phyloP scores from a whole-genome alignment of 1,140 invertebrate genomes.

The Euglossa dilemma region DNA sequence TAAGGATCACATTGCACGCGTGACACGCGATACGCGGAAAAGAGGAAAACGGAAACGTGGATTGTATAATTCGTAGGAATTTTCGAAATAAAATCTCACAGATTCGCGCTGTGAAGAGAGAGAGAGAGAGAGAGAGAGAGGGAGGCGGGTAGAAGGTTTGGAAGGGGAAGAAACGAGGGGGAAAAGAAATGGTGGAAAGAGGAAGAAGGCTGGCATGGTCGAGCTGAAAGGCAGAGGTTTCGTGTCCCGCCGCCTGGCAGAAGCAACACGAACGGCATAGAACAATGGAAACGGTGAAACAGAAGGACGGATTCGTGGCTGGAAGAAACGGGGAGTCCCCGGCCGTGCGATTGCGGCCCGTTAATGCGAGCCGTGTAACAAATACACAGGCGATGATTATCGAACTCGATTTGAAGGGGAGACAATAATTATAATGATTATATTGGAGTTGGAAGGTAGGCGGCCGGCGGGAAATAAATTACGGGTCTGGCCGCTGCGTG shows the following conservation, averaged over 20 bases:
- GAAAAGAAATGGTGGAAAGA: not conserved
- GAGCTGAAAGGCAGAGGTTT: not conserved
- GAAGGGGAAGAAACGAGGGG: not conserved
- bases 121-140: too few relatives aligned
- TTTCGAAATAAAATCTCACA: too few relatives aligned
- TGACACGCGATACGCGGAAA: too few relatives aligned
- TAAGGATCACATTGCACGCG: too few relatives aligned
- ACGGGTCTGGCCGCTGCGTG: slow-evolving; percentile 78
- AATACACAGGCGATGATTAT: slow-evolving; percentile 78
- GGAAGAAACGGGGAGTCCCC: slow-evolving; percentile 41
- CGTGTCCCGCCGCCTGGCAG: not conserved
- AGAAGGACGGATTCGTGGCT: slow-evolving; percentile 37
- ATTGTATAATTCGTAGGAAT: too few relatives aligned
- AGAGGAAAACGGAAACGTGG: too few relatives aligned
- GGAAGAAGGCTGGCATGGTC: not conserved
- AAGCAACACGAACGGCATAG: slow-evolving; percentile 25
- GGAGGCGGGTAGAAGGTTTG: too few relatives aligned
- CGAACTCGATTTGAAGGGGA: slow-evolving; percentile 77
- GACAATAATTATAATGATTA: slow-evolving; percentile 82
- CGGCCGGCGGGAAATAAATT: slow-evolving; percentile 79
- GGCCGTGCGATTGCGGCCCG: slow-evolving; percentile 27
- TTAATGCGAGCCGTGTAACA: slow-evolving; percentile 58
- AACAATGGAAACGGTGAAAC: slow-evolving; percentile 35
- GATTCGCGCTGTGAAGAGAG: too few relatives aligned
- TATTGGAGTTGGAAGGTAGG: slow-evolving; percentile 78